Evolutionary conservation across 2,797 vertebrate species (phyloP).

Genomic region (Eulemur albifrons): DNA sequence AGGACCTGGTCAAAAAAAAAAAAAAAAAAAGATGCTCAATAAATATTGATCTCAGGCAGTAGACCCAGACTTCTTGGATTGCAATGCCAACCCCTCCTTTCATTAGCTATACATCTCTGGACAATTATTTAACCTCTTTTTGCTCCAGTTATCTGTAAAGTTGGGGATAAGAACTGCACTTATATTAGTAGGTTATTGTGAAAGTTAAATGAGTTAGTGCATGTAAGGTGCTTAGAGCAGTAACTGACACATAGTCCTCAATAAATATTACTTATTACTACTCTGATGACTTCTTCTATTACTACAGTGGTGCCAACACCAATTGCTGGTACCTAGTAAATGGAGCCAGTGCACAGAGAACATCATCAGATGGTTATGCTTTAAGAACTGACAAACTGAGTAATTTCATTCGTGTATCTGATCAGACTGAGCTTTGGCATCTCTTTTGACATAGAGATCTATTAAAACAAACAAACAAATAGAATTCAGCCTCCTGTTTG

Average conservation of each 20-base stretch:
- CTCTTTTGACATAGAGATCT: not conserved
- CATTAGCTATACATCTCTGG: not conserved
- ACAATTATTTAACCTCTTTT: not conserved
- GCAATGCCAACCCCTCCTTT: not conserved
- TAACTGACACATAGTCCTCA: not conserved
- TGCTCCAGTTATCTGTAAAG: not conserved
- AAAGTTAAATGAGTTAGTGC: slow-evolving; percentile 16
- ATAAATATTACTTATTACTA: not conserved
- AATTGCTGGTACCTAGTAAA: not conserved
- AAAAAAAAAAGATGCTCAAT: not conserved
- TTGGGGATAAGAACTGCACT: not conserved
- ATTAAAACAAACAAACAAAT: slow-evolving; percentile 21
- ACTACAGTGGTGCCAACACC: not conserved
- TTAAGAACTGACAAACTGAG: not conserved
- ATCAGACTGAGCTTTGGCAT: not conserved
- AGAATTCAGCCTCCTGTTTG: not conserved
- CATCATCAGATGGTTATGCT: not conserved
- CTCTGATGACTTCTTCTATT: not conserved
- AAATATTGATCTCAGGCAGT: not conserved
- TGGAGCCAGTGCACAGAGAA: not conserved
- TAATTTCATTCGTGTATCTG: not conserved
- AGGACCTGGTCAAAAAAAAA: not conserved
- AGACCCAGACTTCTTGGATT: not conserved
- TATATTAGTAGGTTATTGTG: not conserved
- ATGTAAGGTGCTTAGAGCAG: not conserved